phyloP scores from a whole-genome alignment of 1,140 invertebrate species.

The Aphaenogaster rudis region DNA sequence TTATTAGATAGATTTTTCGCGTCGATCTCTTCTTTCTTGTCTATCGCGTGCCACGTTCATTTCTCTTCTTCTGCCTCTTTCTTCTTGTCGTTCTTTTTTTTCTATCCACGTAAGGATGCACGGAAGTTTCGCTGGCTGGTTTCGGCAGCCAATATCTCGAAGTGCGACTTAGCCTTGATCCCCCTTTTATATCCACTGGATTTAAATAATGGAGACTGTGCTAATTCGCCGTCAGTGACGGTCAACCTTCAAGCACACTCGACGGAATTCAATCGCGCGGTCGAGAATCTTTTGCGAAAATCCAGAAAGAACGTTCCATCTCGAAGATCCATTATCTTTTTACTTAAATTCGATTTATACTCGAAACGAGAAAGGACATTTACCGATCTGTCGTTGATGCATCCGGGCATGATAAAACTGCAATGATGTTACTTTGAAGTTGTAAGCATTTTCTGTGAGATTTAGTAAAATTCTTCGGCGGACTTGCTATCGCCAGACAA shows the following conservation, averaged over 20 bases:
- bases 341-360: conserved; percentile 49
- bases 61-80: conserved; percentile 33
- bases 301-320: conserved; percentile 11
- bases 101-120: conserved; percentile 51
- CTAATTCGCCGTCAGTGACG: conserved; percentile 77
- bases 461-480: neutral
- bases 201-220: conserved; percentile 82
- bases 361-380: conserved; percentile 13
- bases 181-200: conserved; percentile 82
- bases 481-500: too few species aligned
- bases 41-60: conserved; percentile 32
- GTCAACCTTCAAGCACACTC: conserved; percentile 53
- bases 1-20: conserved; percentile 80
- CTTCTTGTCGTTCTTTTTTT: conserved; percentile 15
- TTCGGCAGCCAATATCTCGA: conserved; percentile 83
- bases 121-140: conserved; percentile 67
- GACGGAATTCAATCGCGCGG: conserved; percentile 44
- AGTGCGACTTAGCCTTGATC: conserved; percentile 83
- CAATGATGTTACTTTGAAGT: neutral
- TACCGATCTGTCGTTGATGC: conserved; percentile 6
- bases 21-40: conserved; percentile 11
- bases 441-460: conserved; percentile 16
- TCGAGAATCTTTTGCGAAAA: conserved; percentile 7
- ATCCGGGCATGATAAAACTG: conserved; percentile 9
- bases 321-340: conserved; percentile 19